A percentile compares a stretch with the other conserved stretches of the same genome.
Evolutionary conservation across 2,797 vertebrate species (phyloP).

Genomic region (Serranus cabrilla): DNA sequence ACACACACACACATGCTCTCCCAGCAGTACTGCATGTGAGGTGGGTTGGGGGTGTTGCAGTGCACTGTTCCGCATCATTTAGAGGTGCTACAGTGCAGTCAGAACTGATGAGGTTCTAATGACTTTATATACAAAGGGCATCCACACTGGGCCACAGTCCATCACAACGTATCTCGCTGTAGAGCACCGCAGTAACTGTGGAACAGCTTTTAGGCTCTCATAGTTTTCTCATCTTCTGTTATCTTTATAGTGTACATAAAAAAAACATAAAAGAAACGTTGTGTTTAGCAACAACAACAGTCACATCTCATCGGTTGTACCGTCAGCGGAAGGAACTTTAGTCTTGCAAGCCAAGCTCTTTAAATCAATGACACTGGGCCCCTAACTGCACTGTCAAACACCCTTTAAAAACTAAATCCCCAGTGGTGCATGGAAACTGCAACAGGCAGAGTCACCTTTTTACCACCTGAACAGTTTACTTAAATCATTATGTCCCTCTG

Average conservation of each 20-base stretch:
- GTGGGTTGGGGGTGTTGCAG: constrained; percentile 61
- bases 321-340: constrained; percentile 22
- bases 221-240: constrained; percentile 21
- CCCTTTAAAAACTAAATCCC: constrained; percentile 54
- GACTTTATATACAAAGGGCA: constrained; percentile 84
- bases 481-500: constrained; percentile 63
- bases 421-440: constrained; percentile 28
- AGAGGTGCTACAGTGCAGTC: constrained; percentile 80
- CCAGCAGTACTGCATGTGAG: constrained; percentile 60
- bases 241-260: constrained; percentile 1
- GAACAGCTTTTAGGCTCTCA: constrained; percentile 28
- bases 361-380: constrained; percentile 38
- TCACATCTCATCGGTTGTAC: constrained; percentile 13
- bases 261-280: constrained; percentile 18
- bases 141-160: constrained; percentile 57
- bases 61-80: constrained; percentile 83
- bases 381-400: constrained; percentile 59
- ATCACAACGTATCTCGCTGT: constrained; percentile 40
- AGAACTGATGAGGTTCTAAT: constrained; percentile 85
- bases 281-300: constrained; percentile 13
- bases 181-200: constrained; percentile 4
- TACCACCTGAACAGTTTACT: constrained; percentile 67
- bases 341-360: constrained; percentile 36
- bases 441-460: constrained; percentile 53
- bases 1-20: constrained; percentile 57